A percentile compares a stretch with the other conserved stretches of the same genome.
Conservation (phyloP, 2,888 invertebrate genomes). For the Hetaerina titia region DNA sequence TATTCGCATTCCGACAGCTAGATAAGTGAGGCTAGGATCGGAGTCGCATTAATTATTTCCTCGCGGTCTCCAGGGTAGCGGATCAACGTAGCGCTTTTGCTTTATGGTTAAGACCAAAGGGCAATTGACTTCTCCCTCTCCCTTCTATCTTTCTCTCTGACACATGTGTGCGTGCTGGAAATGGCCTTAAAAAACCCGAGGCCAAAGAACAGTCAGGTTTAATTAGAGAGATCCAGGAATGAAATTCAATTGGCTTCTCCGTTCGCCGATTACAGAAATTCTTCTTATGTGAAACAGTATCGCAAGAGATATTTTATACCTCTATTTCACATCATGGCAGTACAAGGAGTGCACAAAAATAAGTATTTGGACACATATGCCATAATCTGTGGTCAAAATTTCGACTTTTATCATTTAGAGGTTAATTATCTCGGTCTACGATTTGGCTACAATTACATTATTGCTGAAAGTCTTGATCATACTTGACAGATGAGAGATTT, state of each 20-base stretch:
- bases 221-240: background rate
- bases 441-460: no score
- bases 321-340: background rate
- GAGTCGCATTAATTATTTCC: slow-evolving; percentile 48
- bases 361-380: no score
- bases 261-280: background rate
- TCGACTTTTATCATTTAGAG: no score
- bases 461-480: no score
- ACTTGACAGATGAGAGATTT: no score
- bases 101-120: slow-evolving; percentile 27
- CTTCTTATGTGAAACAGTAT: background rate
- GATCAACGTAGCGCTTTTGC: background rate
- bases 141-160: background rate
- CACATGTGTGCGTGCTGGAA: background rate
- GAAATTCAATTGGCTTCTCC: background rate
- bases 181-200: background rate
- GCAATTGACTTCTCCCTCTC: background rate
- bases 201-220: background rate
- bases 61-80: background rate
- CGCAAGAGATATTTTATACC: background rate
- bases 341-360: background rate
- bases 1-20: slow-evolving; percentile 47
- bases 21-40: background rate
- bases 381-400: no score
- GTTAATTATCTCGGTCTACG: no score